Evolutionary conservation across 2,113 vertebrate species (phyloP), one percentile per base, ranked within the genome.

Genomic region (Zosterops japonicus): DNA sequence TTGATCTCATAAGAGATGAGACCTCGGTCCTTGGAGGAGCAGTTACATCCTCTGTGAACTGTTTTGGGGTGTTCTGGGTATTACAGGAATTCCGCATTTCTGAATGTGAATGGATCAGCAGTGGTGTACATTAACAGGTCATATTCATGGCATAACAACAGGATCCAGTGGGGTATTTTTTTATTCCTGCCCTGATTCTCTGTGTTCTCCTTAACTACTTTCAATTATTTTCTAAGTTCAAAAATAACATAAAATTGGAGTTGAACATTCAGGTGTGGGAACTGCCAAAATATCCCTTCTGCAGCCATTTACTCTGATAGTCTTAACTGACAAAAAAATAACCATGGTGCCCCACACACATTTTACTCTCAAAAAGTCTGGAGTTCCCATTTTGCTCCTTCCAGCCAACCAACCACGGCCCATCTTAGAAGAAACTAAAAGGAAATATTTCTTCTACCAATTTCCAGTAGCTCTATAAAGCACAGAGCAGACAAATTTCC

Each of bases 301-400:
- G 18, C 28, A 24, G 23, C 12, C 19, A 2, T 41, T 91, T 67
- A 55, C 53, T 84, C 56, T 59, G 29, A 70, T 84, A 93, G 33
- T 82, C 60, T 57, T 68, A 53, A 80, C 1, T 16, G 75, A 49
- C 25, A 29, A 21, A n/a, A 47, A 36, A 41, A 12, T 6, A 50
- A 33, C 1, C 46, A 12, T 3, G 36, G 25, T 11, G 7, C 17
- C 35, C 35, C 36, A 17, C 14, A 55, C 0, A 1, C 14, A 8
- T 46, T 81, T 68, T 33, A 49, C 35, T 65, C 46, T 28, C 29
- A 11, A 29, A 31, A 68, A 29, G 28, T 8, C 22, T 14, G 21
- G 33, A 71, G 21, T 10, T 90, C 14, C 27, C 49, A 13, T 11
- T 55, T 44, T 57, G 44, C 22, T 79, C 71, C 75, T 76, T 82